Conservation (phyloP, 1,140 invertebrate genomes). For the Papilio polyxenes region DNA sequence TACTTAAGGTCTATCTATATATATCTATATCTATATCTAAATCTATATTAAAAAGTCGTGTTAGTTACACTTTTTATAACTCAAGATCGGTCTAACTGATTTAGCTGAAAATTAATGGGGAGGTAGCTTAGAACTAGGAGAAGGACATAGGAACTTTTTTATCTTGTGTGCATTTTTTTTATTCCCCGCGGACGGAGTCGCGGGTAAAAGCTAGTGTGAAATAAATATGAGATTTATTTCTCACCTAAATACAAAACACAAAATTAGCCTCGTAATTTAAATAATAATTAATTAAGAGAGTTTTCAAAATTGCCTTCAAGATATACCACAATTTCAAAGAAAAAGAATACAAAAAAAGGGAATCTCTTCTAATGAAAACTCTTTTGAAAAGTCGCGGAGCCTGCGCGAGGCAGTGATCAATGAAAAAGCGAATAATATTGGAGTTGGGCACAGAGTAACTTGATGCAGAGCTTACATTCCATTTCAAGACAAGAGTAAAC, state of each 20-base stretch:
- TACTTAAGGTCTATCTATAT: background rate
- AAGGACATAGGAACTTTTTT: too few species aligned
- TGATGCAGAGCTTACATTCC: background rate
- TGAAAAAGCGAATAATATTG: constrained; percentile 39
- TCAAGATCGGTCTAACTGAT: too few species aligned
- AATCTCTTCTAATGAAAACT: constrained; percentile 38
- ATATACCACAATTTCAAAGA: constrained; percentile 33
- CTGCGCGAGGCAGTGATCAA: constrained; percentile 38
- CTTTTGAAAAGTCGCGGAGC: constrained; percentile 36
- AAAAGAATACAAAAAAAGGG: constrained; percentile 31
- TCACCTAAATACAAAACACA: background rate
- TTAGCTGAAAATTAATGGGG: too few species aligned
- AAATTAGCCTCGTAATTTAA: background rate
- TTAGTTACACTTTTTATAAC: too few species aligned
- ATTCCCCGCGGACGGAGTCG: too few species aligned
- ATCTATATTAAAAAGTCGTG: too few species aligned
- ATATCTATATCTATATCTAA: too few species aligned
- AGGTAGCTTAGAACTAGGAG: too few species aligned
- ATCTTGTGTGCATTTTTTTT: too few species aligned
- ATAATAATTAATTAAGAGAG: background rate
- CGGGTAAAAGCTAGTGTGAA: too few species aligned
- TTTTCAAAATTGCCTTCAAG: constrained; percentile 11
- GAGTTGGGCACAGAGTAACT: constrained; percentile 1
- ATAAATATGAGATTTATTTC: background rate
- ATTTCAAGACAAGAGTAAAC: background rate